Evolutionary conservation across 2,113 vertebrate species (phyloP).

Genomic region (Chionis minor): DNA sequence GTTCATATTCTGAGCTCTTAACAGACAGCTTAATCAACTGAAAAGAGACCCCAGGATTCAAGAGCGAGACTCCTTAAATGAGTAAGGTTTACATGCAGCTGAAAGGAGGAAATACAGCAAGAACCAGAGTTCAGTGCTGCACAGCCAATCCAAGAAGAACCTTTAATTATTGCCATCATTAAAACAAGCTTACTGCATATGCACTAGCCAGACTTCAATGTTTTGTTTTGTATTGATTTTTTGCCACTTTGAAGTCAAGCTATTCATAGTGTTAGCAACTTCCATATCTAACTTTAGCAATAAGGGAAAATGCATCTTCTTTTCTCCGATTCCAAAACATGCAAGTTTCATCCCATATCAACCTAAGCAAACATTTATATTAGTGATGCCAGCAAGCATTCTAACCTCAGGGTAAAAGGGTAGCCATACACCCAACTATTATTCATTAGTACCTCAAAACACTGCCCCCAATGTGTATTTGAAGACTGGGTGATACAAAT

Average conservation of each 20-base stretch:
- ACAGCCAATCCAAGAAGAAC: background rate
- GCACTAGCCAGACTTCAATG: background rate
- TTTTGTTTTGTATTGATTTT: background rate
- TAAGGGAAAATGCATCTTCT: rapidly evolving
- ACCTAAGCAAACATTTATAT: background rate
- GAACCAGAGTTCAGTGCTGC: background rate
- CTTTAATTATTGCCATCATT: background rate
- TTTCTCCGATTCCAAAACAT: rapidly evolving
- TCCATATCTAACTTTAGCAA: background rate
- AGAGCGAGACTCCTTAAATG: background rate
- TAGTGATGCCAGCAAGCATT: background rate
- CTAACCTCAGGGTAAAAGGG: background rate
- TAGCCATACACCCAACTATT: background rate
- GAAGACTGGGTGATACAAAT: background rate
- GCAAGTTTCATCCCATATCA: background rate
- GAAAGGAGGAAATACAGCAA: background rate
- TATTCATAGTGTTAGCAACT: background rate
- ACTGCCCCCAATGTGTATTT: rapidly evolving
- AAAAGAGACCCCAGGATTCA: background rate
- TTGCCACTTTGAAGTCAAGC: background rate
- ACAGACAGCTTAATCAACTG: background rate
- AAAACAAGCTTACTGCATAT: background rate
- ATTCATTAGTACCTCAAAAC: background rate
- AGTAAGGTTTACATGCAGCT: background rate
- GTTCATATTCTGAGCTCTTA: background rate